Percentiles rank a stretch among this genome's conserved stretches.
Conservation (phyloP, 1,140 invertebrate genomes). For the Plectrocnemia conspersa region DNA sequence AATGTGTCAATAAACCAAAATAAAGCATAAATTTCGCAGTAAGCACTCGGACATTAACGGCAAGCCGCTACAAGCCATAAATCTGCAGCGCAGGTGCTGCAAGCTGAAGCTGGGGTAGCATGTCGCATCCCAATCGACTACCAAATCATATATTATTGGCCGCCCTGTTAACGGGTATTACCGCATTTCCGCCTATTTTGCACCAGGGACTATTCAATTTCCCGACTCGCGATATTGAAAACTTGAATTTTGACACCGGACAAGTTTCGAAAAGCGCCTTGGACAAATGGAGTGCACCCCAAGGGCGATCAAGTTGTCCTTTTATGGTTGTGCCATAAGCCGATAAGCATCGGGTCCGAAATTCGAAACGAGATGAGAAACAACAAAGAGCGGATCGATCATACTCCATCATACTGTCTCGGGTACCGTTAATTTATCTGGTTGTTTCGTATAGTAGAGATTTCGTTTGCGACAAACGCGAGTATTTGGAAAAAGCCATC, state of each 20-base stretch:
- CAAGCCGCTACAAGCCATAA: constrained; percentile 13
- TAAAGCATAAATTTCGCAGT: too few relatives aligned
- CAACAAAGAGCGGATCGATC: not conserved
- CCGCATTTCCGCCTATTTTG: constrained; percentile 9
- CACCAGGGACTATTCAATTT: constrained; percentile 14
- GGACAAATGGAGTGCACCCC: constrained; percentile 26
- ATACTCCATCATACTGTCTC: not conserved
- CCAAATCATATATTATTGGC: constrained; percentile 21
- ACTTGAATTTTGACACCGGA: too few relatives aligned
- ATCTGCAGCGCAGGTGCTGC: constrained; percentile 20
- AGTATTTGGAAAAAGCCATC: not conserved
- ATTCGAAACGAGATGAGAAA: constrained; percentile 3
- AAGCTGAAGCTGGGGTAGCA: not conserved
- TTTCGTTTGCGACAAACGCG: not conserved
- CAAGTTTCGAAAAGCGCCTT: too few relatives aligned
- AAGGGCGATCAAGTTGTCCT: constrained; percentile 30
- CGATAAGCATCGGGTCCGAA: constrained; percentile 8
- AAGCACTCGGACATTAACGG: constrained; percentile 5
- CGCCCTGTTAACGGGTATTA: constrained; percentile 27
- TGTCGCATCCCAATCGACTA: constrained; percentile 4
- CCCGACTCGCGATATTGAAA: too few relatives aligned
- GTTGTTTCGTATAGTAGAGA: not conserved
- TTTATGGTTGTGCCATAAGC: constrained; percentile 14
- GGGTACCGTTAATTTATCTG: too few relatives aligned
- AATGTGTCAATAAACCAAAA: too few relatives aligned